Percentiles rank a stretch among this genome's conserved stretches.
These are phyloP conservation scores for Megalurothrips usitatus DNA, from an alignment of 2,888 invertebrate genomes.

Conservation along the genomic window DNA sequence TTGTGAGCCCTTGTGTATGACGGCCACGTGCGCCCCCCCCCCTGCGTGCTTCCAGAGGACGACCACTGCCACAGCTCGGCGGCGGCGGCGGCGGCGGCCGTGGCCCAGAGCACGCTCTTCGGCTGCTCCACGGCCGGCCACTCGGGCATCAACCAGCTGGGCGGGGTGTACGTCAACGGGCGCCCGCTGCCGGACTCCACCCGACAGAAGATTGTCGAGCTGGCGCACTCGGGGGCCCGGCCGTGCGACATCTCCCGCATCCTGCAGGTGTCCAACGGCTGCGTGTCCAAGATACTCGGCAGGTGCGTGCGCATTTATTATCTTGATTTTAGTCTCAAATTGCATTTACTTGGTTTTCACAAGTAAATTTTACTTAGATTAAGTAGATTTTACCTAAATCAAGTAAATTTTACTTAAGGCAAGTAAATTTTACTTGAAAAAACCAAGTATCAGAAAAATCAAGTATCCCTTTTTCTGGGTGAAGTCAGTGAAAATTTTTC, in stretches of 20 bases:
- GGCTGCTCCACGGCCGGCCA: constrained; percentile 87
- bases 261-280: constrained; percentile 98
- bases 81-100: constrained; percentile 49
- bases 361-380: no score
- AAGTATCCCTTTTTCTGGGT: no score
- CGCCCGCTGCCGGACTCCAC: constrained; percentile 96
- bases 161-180: constrained; percentile 98
- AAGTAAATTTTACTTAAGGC: no score
- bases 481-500: no score
- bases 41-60: constrained; percentile 59
- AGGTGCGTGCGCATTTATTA: constrained; percentile 77
- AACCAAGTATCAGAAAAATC: no score
- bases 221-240: constrained; percentile 94
- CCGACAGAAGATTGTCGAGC: constrained; percentile 96
- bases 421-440: no score
- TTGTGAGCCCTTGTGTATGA: no score
- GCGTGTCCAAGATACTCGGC: constrained; percentile 97
- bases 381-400: no score
- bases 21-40: no score
- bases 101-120: constrained; percentile 66
- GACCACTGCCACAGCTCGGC: constrained; percentile 47
- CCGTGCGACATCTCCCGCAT: constrained; percentile 99
- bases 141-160: constrained; percentile 99
- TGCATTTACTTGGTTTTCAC: no score
- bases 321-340: no score